A percentile compares a stretch with the other conserved stretches of the same genome.
These are phyloP conservation scores for Alces alces DNA, from an alignment of 2,113 vertebrate species.

Conservation along the genomic window DNA sequence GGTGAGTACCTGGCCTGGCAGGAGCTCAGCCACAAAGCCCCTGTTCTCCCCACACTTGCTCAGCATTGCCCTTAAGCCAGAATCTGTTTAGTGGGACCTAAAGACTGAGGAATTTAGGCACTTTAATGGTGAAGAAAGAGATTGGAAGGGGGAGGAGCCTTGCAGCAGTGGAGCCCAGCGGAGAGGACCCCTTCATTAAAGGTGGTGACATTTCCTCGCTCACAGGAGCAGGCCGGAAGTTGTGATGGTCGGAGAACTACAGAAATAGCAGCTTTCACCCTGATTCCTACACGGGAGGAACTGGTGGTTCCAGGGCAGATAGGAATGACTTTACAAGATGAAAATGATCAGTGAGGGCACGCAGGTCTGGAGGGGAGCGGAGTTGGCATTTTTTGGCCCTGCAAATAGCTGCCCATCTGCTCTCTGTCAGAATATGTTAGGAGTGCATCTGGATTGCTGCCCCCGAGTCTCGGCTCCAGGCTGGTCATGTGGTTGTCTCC, in stretches of 20 bases:
- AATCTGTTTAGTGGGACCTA: background rate
- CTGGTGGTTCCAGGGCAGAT: conserved; percentile 61
- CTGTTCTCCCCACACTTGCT: background rate
- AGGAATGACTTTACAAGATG: conserved; percentile 67
- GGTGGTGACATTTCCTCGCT: background rate
- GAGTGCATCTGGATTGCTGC: conserved; percentile 80
- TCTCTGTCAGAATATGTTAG: conserved; percentile 81
- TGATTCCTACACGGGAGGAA: conserved; percentile 24
- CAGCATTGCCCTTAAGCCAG: background rate
- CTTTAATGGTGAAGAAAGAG: background rate
- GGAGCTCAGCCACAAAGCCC: background rate
- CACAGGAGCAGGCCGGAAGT: background rate
- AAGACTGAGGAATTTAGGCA: background rate
- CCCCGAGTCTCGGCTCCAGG: conserved; percentile 74
- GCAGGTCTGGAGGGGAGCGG: conserved; percentile 71
- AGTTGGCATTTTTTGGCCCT: conserved; percentile 76
- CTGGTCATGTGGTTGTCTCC: conserved; percentile 80
- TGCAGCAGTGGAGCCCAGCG: background rate
- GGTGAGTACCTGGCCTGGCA: too few relatives aligned
- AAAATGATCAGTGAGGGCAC: conserved; percentile 63
- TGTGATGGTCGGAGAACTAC: background rate
- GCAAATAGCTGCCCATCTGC: conserved; percentile 83
- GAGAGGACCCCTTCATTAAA: background rate
- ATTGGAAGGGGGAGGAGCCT: background rate
- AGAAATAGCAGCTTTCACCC: background rate